Evolutionary conservation across 2,797 vertebrate species (phyloP).

Genomic region (Spondyliosoma cantharus): DNA sequence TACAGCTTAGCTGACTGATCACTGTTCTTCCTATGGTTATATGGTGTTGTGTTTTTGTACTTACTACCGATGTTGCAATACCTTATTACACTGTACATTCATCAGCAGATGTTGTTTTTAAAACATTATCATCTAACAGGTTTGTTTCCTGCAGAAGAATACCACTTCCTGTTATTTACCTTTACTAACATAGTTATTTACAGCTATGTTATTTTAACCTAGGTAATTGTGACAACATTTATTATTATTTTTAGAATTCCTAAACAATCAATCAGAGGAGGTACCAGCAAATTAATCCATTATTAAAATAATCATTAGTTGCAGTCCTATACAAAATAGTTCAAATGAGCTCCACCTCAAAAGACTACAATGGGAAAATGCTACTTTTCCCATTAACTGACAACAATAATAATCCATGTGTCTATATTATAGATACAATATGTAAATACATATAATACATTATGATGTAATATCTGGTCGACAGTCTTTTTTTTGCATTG

Average conservation of each 20-base stretch:
- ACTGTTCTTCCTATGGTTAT: not conserved
- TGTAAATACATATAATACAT: too few relatives aligned
- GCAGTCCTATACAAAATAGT: not conserved
- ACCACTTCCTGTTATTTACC: not conserved
- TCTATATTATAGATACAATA: not conserved
- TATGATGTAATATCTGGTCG: too few relatives aligned
- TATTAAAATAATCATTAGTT: not conserved
- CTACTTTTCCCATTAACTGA: not conserved
- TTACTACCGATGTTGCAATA: not conserved
- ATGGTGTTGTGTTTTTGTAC: not conserved
- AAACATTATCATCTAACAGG: not conserved
- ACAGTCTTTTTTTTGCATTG: not conserved
- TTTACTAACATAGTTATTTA: not conserved
- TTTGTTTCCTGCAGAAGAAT: not conserved
- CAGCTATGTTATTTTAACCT: not conserved
- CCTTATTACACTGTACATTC: not conserved
- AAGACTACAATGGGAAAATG: not conserved
- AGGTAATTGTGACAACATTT: too few relatives aligned
- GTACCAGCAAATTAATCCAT: not conserved
- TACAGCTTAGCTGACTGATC: conserved; percentile 19
- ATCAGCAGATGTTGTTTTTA: not conserved
- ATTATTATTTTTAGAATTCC: too few relatives aligned
- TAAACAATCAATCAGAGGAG: too few relatives aligned
- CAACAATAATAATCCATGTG: not conserved
- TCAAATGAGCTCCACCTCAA: not conserved